A percentile compares a stretch with the other conserved stretches of the same genome.
Conservation (phyloP, 2,888 invertebrate genomes). For the Alcis repandata region DNA sequence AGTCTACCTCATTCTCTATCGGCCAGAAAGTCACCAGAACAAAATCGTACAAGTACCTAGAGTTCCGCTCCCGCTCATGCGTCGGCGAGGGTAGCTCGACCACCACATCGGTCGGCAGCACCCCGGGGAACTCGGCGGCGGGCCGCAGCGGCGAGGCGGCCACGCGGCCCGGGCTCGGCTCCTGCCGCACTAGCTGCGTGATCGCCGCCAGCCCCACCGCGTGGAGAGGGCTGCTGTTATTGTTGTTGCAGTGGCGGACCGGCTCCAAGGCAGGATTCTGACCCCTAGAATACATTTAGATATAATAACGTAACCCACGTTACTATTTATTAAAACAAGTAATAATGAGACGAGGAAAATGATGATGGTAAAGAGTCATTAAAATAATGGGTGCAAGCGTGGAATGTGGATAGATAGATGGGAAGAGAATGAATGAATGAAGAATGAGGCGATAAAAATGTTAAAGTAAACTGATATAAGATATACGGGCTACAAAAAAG, state of each 20-base stretch:
- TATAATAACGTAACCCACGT: too few relatives aligned
- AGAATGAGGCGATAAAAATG: too few relatives aligned
- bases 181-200: slow-evolving; percentile 90
- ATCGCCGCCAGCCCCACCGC: slow-evolving; percentile 93
- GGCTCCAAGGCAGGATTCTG: slow-evolving; percentile 77
- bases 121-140: slow-evolving; percentile 78
- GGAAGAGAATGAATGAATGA: too few relatives aligned
- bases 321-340: slow-evolving; percentile 6
- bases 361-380: not conserved
- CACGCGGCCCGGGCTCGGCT: slow-evolving; percentile 68
- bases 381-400: not conserved
- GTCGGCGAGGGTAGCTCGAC: slow-evolving; percentile 79
- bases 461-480: too few relatives aligned
- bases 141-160: slow-evolving; percentile 58
- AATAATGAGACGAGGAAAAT: not conserved
- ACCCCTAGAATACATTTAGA: slow-evolving; percentile 54
- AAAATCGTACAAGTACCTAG: slow-evolving; percentile 55
- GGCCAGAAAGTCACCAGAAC: not conserved
- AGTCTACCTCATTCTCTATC: too few relatives aligned
- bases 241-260: slow-evolving; percentile 82
- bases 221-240: slow-evolving; percentile 88
- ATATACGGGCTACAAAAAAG: too few relatives aligned
- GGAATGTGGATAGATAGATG: not conserved
- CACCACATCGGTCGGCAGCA: slow-evolving; percentile 82
- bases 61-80: slow-evolving; percentile 60